A percentile compares a stretch with the other conserved stretches of the same genome.
These are phyloP conservation scores for Trichonephila clavata DNA, from an alignment of 1,140 invertebrate genomes.

Conservation along the genomic window DNA sequence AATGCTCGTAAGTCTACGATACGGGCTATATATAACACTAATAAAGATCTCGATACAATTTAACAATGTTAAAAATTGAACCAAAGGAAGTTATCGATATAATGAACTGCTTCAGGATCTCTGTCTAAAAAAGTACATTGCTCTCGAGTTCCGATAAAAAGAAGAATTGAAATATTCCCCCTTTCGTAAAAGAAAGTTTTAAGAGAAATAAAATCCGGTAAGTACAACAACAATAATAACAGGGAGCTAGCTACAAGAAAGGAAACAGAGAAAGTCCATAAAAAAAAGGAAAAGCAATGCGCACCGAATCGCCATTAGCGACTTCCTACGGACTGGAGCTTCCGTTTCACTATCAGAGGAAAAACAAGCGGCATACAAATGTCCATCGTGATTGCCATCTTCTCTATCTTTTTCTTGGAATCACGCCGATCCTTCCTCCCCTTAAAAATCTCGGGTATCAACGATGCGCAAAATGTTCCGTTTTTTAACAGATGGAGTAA, in stretches of 20 bases:
- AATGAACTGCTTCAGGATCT: background rate
- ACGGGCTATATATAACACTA: too few species aligned
- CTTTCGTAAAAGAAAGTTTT: background rate
- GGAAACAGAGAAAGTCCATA: background rate
- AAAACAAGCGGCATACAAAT: conserved; percentile 51
- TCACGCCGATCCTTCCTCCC: conserved; percentile 10
- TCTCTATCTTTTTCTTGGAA: background rate
- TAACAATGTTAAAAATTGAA: too few species aligned
- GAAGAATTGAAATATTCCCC: background rate
- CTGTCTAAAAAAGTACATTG: background rate
- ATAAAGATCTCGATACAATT: too few species aligned
- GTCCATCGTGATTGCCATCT: conserved; percentile 36
- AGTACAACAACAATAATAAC: background rate
- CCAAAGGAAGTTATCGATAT: too few species aligned
- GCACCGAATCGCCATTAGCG: conserved; percentile 7
- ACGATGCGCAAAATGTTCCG: conserved; percentile 43
- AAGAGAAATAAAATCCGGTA: background rate
- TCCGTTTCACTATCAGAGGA: background rate
- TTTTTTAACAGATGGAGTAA: conserved; percentile 65
- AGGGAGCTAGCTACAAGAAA: background rate
- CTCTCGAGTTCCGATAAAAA: background rate
- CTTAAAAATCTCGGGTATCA: background rate
- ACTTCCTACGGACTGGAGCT: conserved; percentile 35
- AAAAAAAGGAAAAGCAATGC: background rate
- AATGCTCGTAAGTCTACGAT: too few species aligned